These are phyloP conservation scores for roundworm (Caenorhabditis elegans) DNA, from an alignment of 1,140 invertebrate genomes.

Conservation along the genomic window WBcel235 BX284603.4:3816501-3817000, in stretches of 20 bases:
- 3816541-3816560: too few species aligned
- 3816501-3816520: too few species aligned
- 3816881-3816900: conserved; percentile 87
- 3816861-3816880: conserved; percentile 83
- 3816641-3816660: neutral
- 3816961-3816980: too few species aligned
- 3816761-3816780: neutral
- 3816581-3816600: too few species aligned
- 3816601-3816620: neutral
- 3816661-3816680: neutral
- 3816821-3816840: conserved; percentile 27
- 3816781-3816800: neutral
- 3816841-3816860: conserved; percentile 70
- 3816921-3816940: conserved; percentile 81
- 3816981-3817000: too few species aligned
- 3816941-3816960: conserved; percentile 76
- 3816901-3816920: conserved; percentile 77
- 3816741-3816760: neutral
- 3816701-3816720: neutral
- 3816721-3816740: neutral
- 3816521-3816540: too few species aligned
- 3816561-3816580: too few species aligned
- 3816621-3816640: neutral
- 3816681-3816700: neutral
- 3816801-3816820: neutral